phyloP scores from a whole-genome alignment of 1,140 invertebrate species.

The Maniola jurtina region DNA sequence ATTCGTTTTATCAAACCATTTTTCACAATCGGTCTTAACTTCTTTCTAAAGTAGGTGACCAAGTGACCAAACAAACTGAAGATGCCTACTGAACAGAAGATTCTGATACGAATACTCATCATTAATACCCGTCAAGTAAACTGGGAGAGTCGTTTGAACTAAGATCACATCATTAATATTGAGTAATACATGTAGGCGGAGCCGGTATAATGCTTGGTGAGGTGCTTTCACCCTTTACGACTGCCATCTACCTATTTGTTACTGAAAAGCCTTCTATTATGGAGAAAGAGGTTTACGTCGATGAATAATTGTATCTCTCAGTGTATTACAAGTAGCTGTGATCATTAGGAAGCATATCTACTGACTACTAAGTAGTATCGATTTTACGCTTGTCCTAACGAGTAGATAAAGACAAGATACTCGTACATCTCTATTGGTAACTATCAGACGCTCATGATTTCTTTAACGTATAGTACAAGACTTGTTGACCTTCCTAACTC shows the following conservation, averaged over 20 bases:
- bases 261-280: conserved; percentile 42
- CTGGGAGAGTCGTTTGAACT: conserved; percentile 67
- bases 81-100: conserved; percentile 44
- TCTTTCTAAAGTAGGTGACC: conserved; percentile 34
- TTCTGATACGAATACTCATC: conserved; percentile 58
- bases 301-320: conserved; percentile 25
- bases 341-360: conserved; percentile 4
- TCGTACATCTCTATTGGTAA: background rate
- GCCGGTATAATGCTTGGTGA: conserved; percentile 63
- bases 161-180: conserved; percentile 77
- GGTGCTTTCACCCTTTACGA: conserved; percentile 71
- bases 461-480: too few relatives aligned
- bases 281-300: conserved; percentile 35
- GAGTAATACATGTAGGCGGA: conserved; percentile 66
- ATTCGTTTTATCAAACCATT: background rate
- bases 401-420: background rate
- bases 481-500: too few relatives aligned
- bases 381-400: conserved; percentile 27
- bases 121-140: conserved; percentile 70
- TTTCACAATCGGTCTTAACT: conserved; percentile 25
- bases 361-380: conserved; percentile 7
- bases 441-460: too few relatives aligned
- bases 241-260: conserved; percentile 63
- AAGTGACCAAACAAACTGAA: background rate
- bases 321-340: background rate